Evolutionary conservation across 2,113 vertebrate genomes (phyloP), one percentile per base, ranked within the genome.

Genomic region (Serinus canaria): DNA sequence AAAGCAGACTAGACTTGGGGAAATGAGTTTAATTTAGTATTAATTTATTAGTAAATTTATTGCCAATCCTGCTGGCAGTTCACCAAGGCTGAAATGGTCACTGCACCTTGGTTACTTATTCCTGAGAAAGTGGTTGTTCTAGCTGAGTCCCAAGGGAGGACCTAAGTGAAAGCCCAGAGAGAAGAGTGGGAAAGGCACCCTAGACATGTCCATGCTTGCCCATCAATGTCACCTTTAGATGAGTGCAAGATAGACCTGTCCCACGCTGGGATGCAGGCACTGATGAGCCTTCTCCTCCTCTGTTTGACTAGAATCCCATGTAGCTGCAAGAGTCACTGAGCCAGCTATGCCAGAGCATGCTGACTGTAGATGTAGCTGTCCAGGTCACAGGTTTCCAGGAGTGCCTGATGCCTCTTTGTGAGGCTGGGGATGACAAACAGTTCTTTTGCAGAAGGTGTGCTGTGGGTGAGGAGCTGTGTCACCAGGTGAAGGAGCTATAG

Each of bases 191-290:
- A 89, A 79, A 59, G 27, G 49, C 31, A 55, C 47, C 33, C n/a
- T 20, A 43, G 33, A 43, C 17, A 23, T 12, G 33, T 19, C 58
- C 76, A 22, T 28, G 27, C 8, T 37, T 77, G 23, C 11, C 21
- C 35, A 59, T 60, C 17, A 23, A 9, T 59, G 74, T 39, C 53
- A 50, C 47, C 28, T 55, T 76, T 43, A 63, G 80, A n/a, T 12
- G 25, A 30, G 35, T 6, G 4, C 0, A 0, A 76, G 76, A n/a
- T 35, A 91, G 53, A n/a, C 23, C 37, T 73, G 39, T 44, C 37
- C 62, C 35, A 35, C 0, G 0, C 39, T 70, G 50, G 44, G 47
- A 59, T 6, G 0, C 11, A 68, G 33, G 21, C 59, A 62, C 2
- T 46, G 27, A 20, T 44, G 30, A 69, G 16, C 35, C 37, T 80